Evolutionary conservation across 2,797 vertebrate species (phyloP), one percentile per base, ranked within the genome.

Genomic region (Choloepus didactylus): DNA sequence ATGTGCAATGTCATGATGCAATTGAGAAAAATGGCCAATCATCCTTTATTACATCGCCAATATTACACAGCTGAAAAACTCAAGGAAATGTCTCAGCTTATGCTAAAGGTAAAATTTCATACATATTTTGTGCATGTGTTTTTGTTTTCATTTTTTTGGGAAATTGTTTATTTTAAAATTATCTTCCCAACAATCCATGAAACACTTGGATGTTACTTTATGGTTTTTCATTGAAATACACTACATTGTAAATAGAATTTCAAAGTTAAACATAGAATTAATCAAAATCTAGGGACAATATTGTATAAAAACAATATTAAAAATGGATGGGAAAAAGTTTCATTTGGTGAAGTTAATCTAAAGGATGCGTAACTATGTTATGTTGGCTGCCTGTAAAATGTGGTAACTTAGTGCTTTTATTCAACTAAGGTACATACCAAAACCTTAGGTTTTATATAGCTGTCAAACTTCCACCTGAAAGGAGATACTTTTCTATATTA

Each of bases 21-120:
- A 27, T 96, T 99, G 97, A 99, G 99, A 97, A 99, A 99, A 98
- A 99, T 99, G 99, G 99, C 99, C 87, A 99, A 99, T 97, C 99
- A 99, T 86, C 99, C 99, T 21, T 98, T 99, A 93, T 98, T 99
- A 93, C 99, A 99, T 93, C 98, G 99, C 49, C 99, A 99, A 10
- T 99, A 99, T 97, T 99, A 99, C 97, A 99, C 99, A 0, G 97
- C 97, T 75, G 99, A 99, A 16, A 99, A 99, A 95, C 99, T 99
- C 87, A 98, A 97, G 96, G 98, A 97, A 81, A 99, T 99, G 99
- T 99, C 99, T 94, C 98, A 97, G 81, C 99, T 99, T 91, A 99
- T 99, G 99, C 99, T 99, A 9, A 99, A 99, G 99, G 99, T 99
- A 97, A 97, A 81, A 35, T 41, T 87, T 85, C 51, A 27, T 25